These are phyloP conservation scores for Drepana falcataria DNA, from an alignment of 2,888 invertebrate species.

Conservation along the genomic window DNA sequence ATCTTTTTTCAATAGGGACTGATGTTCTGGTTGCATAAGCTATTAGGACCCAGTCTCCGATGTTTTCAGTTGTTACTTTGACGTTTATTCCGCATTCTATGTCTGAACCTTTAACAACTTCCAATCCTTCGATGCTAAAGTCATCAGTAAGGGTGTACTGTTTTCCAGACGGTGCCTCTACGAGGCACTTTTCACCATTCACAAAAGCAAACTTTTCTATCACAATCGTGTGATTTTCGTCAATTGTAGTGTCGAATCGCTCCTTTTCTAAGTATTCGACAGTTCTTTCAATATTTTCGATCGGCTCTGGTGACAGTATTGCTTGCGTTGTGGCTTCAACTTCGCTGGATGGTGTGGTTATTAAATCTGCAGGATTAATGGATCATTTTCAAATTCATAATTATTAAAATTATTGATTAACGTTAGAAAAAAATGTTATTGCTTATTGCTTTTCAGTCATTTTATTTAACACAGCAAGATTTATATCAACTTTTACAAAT, in stretches of 20 bases:
- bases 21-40: conserved; percentile 30
- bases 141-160: conserved; percentile 35
- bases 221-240: conserved; percentile 22
- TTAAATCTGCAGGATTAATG: too few relatives aligned
- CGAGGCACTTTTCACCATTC: conserved; percentile 38
- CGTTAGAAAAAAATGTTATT: too few relatives aligned
- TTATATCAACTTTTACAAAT: too few relatives aligned
- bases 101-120: conserved; percentile 22
- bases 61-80: conserved; percentile 29
- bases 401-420: too few relatives aligned
- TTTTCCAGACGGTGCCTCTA: conserved; percentile 40
- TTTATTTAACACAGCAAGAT: too few relatives aligned
- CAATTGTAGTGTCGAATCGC: conserved; percentile 18
- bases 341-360: too few relatives aligned
- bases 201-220: conserved; percentile 18
- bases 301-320: conserved; percentile 4
- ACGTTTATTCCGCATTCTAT: conserved; percentile 44
- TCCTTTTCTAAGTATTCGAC: conserved; percentile 13
- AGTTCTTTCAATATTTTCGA: conserved; percentile 23
- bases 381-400: too few relatives aligned
- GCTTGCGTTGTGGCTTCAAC: too few relatives aligned
- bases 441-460: too few relatives aligned
- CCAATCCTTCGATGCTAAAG: conserved; percentile 31
- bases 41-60: conserved; percentile 55
- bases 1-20: conserved; percentile 41